Conservation (phyloP, 2,888 invertebrate genomes). For the Palloptera scutellata region DNA sequence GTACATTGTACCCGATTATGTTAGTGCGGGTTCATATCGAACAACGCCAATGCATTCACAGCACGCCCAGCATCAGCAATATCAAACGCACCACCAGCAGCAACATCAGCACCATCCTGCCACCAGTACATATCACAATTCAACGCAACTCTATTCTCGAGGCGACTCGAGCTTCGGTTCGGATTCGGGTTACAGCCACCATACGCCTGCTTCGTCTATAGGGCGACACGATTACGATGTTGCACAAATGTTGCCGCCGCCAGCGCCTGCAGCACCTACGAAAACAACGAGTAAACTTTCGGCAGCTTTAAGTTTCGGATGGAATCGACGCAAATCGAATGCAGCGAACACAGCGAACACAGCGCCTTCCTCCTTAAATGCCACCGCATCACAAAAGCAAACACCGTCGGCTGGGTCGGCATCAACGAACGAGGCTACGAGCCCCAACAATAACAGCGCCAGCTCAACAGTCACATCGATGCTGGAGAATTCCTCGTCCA, state of each 20-base stretch:
- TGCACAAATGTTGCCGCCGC: slow-evolving; percentile 35
- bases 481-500: slow-evolving; percentile 46
- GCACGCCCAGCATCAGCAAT: neutral
- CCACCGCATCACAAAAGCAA: slow-evolving; percentile 10
- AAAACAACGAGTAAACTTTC: slow-evolving; percentile 51
- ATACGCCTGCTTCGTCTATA: slow-evolving; percentile 61
- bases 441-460: slow-evolving; percentile 57
- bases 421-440: slow-evolving; percentile 45
- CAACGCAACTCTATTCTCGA: slow-evolving; percentile 69
- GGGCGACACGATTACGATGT: slow-evolving; percentile 58
- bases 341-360: slow-evolving; percentile 22
- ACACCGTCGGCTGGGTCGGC: slow-evolving; percentile 29
- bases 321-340: slow-evolving; percentile 50
- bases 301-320: slow-evolving; percentile 57
- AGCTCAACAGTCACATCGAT: slow-evolving; percentile 52
- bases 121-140: slow-evolving; percentile 39
- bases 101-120: slow-evolving; percentile 33
- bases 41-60: neutral
- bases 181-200: slow-evolving; percentile 85
- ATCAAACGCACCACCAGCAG: slow-evolving; percentile 14
- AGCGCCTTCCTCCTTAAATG: slow-evolving; percentile 30
- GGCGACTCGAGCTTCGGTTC: slow-evolving; percentile 81
- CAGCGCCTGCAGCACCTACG: slow-evolving; percentile 42
- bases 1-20: slow-evolving; percentile 53
- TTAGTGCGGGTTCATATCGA: neutral